Evolutionary conservation across 2,888 invertebrate genomes (phyloP).

Genomic region (Sminthurides aquaticus): DNA sequence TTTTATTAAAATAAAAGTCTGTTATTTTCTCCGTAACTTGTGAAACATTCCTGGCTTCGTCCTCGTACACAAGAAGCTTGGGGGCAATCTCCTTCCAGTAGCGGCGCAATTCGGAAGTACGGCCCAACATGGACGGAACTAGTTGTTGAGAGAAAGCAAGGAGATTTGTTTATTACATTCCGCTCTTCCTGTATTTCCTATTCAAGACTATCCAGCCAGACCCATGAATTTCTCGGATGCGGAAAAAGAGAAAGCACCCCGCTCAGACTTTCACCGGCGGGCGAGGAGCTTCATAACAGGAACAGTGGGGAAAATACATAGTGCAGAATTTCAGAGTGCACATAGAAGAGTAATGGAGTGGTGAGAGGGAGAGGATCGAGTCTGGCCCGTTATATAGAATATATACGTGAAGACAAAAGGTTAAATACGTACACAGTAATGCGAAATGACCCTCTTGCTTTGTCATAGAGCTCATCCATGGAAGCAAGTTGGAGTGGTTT

Average conservation of each 20-base stretch:
- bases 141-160: too few relatives aligned
- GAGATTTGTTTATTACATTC: too few relatives aligned
- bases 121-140: slow-evolving; percentile 3
- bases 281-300: too few relatives aligned
- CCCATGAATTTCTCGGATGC: neutral
- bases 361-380: too few relatives aligned
- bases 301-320: too few relatives aligned
- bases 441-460: slow-evolving; percentile 34
- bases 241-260: neutral
- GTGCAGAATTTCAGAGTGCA: too few relatives aligned
- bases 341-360: too few relatives aligned
- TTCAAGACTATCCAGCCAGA: neutral
- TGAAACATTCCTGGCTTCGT: slow-evolving; percentile 22
- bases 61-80: slow-evolving; percentile 30
- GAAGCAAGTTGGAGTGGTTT: slow-evolving; percentile 19
- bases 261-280: too few relatives aligned
- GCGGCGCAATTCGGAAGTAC: neutral
- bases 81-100: slow-evolving; percentile 26
- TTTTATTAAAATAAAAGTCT: slow-evolving; percentile 26
- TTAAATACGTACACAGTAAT: slow-evolving; percentile 25
- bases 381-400: too few relatives aligned
- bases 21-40: slow-evolving; percentile 30
- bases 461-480: slow-evolving; percentile 34
- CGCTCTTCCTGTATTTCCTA: neutral
- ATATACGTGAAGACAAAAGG: too few relatives aligned